Evolutionary conservation across 2,888 invertebrate species (phyloP), one percentile per base, ranked within the genome.

Genomic region (Dasysyrphus albostriatus): DNA sequence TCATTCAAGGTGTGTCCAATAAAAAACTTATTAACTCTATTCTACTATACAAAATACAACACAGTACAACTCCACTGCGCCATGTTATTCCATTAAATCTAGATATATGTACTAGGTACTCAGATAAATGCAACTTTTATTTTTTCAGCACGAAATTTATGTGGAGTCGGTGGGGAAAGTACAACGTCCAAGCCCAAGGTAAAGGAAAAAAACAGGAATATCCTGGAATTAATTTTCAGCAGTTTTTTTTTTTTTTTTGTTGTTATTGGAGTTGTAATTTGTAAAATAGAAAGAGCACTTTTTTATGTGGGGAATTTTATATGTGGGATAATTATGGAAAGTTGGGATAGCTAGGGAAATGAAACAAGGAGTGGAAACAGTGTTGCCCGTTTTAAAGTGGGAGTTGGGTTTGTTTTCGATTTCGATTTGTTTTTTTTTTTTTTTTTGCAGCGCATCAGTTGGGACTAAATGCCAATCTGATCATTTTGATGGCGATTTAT

Each of bases 1-100:
- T 19, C 54, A 59, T 69, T 72, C 77, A 77, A 77, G 85, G 85
- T 74, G 85, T 85, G 85, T 58, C 85, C 51, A 65, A 65, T 47
- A 72, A 80, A 84, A 84, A 49, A 44, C 24, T n/a, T 42, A 59
- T 56, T 29, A 58, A 77, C 65, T 44, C 37, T 39, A 29, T 24
- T 24, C 37, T 10, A 39, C 34, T 19, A 19, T 59, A 59, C 39
- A 39, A 39, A 14, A 24, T 39, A 58, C 39, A 37, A 37, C 32
- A 12, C 10, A 19, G 12, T 34, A 34, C n/a, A 73, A 47, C 58
- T 59, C 34, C 59, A 42, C 12, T 47, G 24, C 32, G 9, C 24
- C 14, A 74, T 37, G 65, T 65, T 56, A 47, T 65, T 65, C 65
- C 65, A 65, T 65, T 67, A 34, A 49, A 49, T 47, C 34, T 37